Evolutionary conservation across 2,113 vertebrate species (phyloP).

Genomic region (Siniperca chuatsi): DNA sequence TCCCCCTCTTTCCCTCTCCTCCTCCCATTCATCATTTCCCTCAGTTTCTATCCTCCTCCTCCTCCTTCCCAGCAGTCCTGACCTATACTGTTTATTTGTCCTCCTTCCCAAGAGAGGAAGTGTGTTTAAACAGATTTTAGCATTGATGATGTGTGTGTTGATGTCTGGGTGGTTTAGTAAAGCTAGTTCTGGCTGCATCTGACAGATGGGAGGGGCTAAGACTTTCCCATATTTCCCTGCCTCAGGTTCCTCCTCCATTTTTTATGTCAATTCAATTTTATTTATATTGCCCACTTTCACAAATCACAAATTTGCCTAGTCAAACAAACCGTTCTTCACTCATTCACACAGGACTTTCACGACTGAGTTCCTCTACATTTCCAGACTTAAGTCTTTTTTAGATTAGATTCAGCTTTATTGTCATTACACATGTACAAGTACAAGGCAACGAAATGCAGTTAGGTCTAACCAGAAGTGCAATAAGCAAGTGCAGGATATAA

Average conservation of each 20-base stretch:
- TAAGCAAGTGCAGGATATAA: no score
- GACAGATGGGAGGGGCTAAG: neutral
- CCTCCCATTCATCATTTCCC: constrained; percentile 15
- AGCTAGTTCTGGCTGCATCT: neutral
- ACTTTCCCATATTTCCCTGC: neutral
- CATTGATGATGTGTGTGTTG: neutral
- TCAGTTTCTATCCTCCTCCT: neutral
- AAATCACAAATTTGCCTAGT: neutral
- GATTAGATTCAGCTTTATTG: no score
- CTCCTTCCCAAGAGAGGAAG: constrained; percentile 37
- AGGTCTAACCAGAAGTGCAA: no score
- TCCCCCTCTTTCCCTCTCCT: neutral
- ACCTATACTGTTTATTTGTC: constrained; percentile 34
- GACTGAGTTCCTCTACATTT: neutral
- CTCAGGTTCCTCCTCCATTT: neutral
- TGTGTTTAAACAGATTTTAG: constrained; percentile 17
- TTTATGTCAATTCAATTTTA: no score
- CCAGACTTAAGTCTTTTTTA: neutral
- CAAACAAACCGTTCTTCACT: neutral
- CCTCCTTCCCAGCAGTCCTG: constrained; percentile 18
- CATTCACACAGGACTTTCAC: neutral
- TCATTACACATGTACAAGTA: no score
- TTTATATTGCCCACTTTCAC: no score
- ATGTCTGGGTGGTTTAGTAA: neutral
- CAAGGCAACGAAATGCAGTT: no score